Base-by-base conservation (phyloP, 92 coral and sea anemone species). In the Parazoanthus swiftii region DNA sequence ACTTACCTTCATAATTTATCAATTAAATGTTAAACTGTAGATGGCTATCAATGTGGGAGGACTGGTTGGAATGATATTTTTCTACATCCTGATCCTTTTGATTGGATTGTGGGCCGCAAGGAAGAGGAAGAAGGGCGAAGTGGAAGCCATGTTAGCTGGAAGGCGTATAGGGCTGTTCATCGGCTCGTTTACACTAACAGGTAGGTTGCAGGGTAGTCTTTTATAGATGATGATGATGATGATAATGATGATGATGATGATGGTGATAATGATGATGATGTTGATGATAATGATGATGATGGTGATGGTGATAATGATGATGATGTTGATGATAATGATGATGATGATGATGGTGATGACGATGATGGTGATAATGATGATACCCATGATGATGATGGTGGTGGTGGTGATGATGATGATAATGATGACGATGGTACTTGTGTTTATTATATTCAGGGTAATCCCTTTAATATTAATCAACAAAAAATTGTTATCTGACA, bases 101-200 rank as follows among this genome's bases (percentile, higher is more conserved):
- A 26, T 79, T 70, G 70, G 83, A 9, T 79, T 79, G 23, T 79
- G 67, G 83, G 83, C 83, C 35, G 67, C 42, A 54, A 79, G 83
- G 54, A 79, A 48, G 29, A 79, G 21, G 44, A 48, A 58, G 14
- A n/a, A 7, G 1, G 83, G 83, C 26, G 83, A 79, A 26, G 68
- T 50, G 23, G 83, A 79, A 18, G 56, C 68, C 16, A 79, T 79
- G 83, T 21, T 79, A n/a, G 83, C 83, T 3, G 83, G 83, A 51
- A 79, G 83, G 70, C 66, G 43, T 15, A 50, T 79, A 26, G 83
- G 83, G 4, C 25, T 51, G 36, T 4, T 79, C 38, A 21, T 79
- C 16, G 83, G 67, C 48, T 79, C 83, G 26, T 25, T 48, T 3
- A 79, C 83, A 29, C 2, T 79, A 36, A 79, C 83, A 50, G 83